Evolutionary conservation across 2,888 invertebrate genomes (phyloP), one percentile per base, ranked within the genome.

Genomic region (Lobophora halterata): DNA sequence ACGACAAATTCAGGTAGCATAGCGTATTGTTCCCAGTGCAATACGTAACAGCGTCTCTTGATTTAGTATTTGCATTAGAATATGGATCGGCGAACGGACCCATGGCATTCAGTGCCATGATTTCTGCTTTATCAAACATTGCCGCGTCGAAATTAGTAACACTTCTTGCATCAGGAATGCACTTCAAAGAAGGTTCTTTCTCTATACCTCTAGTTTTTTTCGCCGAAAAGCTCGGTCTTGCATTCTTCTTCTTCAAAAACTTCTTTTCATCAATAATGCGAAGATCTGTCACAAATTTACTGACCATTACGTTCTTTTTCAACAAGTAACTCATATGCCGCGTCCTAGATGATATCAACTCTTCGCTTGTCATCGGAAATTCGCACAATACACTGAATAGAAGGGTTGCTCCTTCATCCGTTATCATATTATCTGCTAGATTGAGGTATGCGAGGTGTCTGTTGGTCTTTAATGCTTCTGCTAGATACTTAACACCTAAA

Each of bases 21-120:
- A 82, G 36, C 0, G 34, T n/a, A 29, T 76, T 74, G 33, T 82
- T 81, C 0, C 80, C 81, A 0, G 43, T 32, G 19, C 73, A 74
- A 30, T 61, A 63, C 0, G 55, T 18, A 0, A 40, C 19, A 0
- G 48, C 62, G n/a, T 68, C 49, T 36, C 41, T 60, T 1, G 35
- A 7, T 2, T 40, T 26, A 0, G 55, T 65, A 11, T 76, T 60
- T 0, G 18, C 14, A n/a, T 36, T 21, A 10, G 36, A 47, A 18
- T 62, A 79, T 0, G 77, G 71, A 39, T 79, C 72, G 1, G 23
- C 34, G 16, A 65, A 75, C 0, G 51, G 35, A 0, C 68, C 72
- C 0, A 79, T 3, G 1, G 17, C 18, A 5, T 20, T 50, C 1
- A 64, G 52, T 1, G 61, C 70, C 2, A 68, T 41, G 0, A 3